phyloP scores from a whole-genome alignment of 2,888 invertebrate species.

The Nemapogon koenigi region DNA sequence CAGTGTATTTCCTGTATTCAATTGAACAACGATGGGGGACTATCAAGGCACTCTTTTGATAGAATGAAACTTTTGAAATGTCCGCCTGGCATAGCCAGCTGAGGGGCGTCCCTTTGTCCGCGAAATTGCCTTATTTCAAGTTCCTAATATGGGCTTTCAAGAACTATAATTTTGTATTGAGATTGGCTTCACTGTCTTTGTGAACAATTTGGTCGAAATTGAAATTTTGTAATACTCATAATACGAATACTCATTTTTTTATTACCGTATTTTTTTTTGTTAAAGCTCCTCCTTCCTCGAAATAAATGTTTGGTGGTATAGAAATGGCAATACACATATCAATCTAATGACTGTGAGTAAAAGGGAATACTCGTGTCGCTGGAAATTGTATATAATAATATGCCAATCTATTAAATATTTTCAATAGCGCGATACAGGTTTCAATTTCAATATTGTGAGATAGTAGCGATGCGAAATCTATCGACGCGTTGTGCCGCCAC shows the following conservation, averaged over 20 bases:
- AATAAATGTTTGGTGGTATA: no score
- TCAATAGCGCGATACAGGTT: no score
- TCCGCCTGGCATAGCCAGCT: slow-evolving; percentile 32
- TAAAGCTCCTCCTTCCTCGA: not conserved
- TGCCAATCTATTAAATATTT: no score
- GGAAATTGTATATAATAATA: not conserved
- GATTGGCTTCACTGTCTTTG: slow-evolving; percentile 7
- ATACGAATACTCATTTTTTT: not conserved
- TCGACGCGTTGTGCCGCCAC: no score
- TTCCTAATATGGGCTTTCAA: slow-evolving; percentile 51
- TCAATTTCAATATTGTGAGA: no score
- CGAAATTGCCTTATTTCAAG: slow-evolving; percentile 57
- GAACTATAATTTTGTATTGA: slow-evolving; percentile 40
- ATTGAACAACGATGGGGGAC: no score
- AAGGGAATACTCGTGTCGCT: no score
- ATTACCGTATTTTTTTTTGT: not conserved
- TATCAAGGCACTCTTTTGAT: no score
- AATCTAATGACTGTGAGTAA: no score
- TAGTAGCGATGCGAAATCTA: no score
- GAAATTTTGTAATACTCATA: slow-evolving; percentile 30
- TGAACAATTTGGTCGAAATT: slow-evolving; percentile 21
- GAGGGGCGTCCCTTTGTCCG: slow-evolving; percentile 53
- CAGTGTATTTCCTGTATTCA: slow-evolving; percentile 1
- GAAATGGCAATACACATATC: no score
- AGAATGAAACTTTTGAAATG: slow-evolving; percentile 47